A percentile compares a stretch with the other conserved stretches of the same genome.
These are phyloP conservation scores for Steatornis caripensis DNA, from an alignment of 2,113 vertebrate species.

Conservation along the genomic window DNA sequence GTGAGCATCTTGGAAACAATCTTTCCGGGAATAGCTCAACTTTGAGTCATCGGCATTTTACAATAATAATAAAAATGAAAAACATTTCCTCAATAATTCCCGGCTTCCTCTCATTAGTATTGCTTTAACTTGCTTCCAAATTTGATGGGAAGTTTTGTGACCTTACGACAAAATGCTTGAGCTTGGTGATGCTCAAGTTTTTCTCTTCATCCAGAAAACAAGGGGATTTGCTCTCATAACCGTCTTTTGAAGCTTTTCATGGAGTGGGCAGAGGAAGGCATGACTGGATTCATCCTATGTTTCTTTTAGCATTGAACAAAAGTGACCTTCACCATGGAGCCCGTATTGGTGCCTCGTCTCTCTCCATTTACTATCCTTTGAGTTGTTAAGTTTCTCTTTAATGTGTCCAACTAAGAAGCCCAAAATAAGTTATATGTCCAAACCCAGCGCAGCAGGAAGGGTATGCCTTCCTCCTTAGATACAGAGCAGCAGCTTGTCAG, in stretches of 20 bases:
- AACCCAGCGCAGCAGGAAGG: not conserved
- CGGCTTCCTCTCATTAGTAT: not conserved
- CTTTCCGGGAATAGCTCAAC: not conserved
- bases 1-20: not conserved
- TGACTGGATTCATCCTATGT: not conserved
- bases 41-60: not conserved
- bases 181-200: not conserved
- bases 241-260: not conserved
- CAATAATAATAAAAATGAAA: conserved; percentile 36
- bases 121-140: not conserved
- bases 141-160: not conserved
- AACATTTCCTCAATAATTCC: conserved; percentile 41
- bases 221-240: not conserved
- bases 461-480: not conserved
- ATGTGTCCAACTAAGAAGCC: not conserved
- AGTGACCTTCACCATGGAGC: not conserved
- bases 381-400: not conserved
- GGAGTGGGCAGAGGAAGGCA: not conserved
- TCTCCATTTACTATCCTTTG: not conserved
- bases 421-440: not conserved
- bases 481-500: not conserved
- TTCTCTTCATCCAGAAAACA: not conserved
- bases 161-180: not conserved
- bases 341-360: not conserved
- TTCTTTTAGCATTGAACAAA: not conserved